phyloP scores from a whole-genome alignment of 2,797 vertebrate species.

The Percopsis omiscomaycus region DNA sequence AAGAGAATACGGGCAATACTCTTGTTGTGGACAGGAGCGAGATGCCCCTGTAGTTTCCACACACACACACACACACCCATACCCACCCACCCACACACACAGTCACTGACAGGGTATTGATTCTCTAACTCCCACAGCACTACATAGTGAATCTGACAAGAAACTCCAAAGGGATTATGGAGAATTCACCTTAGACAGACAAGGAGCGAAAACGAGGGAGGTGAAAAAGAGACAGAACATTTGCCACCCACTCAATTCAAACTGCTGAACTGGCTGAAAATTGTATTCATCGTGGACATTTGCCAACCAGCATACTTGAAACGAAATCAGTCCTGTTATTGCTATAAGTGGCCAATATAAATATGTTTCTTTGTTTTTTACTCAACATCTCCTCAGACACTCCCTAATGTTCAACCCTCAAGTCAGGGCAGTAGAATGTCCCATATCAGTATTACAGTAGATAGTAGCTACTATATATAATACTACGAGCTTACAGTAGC shows the following conservation, averaged over 20 bases:
- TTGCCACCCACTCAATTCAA: constrained; percentile 39
- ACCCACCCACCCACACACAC: constrained; percentile 10
- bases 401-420: too few species aligned
- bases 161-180: constrained; percentile 61
- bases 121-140: constrained; percentile 58
- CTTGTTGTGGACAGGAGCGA: too few species aligned
- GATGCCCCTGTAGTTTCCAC: constrained; percentile 6
- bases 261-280: constrained; percentile 37
- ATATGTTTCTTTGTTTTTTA: background rate
- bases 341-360: background rate
- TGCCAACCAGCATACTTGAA: background rate
- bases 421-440: too few species aligned
- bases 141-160: constrained; percentile 53
- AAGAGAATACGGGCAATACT: too few species aligned
- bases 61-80: background rate
- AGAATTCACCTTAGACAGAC: constrained; percentile 47
- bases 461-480: background rate
- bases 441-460: too few species aligned
- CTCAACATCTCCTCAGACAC: too few species aligned
- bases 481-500: constrained; percentile 2
- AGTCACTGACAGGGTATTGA: constrained; percentile 61
- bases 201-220: constrained; percentile 23
- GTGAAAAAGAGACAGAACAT: constrained; percentile 48
- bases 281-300: constrained; percentile 28
- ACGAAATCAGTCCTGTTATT: background rate